Conservation (phyloP, 2,888 invertebrate genomes). For the Nephrotoma flavescens region DNA sequence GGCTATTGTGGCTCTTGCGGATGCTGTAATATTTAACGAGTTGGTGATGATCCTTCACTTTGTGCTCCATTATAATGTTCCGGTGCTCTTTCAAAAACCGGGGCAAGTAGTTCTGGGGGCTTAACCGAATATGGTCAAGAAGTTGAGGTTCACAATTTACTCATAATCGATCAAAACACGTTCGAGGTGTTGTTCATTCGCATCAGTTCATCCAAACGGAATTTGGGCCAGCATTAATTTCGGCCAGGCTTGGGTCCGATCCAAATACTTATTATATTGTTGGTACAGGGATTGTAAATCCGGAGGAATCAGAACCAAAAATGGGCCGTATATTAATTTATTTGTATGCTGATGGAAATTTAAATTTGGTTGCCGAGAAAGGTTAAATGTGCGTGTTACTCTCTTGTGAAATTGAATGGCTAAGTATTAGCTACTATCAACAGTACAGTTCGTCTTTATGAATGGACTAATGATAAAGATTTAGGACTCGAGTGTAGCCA, state of each 20-base stretch:
- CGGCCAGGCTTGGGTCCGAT: conserved; percentile 83
- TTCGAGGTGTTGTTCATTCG: conserved; percentile 92
- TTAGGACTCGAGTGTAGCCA: conserved; percentile 90
- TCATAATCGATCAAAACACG: conserved; percentile 90
- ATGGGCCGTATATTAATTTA: conserved; percentile 71
- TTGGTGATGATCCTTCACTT: no score
- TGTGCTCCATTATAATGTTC: no score
- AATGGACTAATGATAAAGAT: conserved; percentile 96
- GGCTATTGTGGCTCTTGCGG: no score
- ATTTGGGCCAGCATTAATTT: conserved; percentile 80
- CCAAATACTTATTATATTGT: conserved; percentile 83
- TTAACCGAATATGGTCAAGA: conserved; percentile 53
- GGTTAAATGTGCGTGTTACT: conserved; percentile 89
- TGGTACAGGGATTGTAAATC: conserved; percentile 86
- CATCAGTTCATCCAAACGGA: conserved; percentile 87
- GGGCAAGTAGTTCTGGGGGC: conserved; percentile 28
- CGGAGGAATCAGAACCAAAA: conserved; percentile 92
- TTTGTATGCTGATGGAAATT: conserved; percentile 76
- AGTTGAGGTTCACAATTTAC: conserved; percentile 76
- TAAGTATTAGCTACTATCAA: conserved; percentile 92
- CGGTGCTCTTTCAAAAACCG: conserved; percentile 32
- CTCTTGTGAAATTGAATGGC: conserved; percentile 86
- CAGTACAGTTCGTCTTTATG: conserved; percentile 90
- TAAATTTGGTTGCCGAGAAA: conserved; percentile 79
- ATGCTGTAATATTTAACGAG: no score